Percentiles rank a stretch among this genome's conserved stretches.
These are phyloP conservation scores for Yponomeuta evonymella DNA, from an alignment of 2,888 invertebrate genomes.

Conservation along the genomic window DNA sequence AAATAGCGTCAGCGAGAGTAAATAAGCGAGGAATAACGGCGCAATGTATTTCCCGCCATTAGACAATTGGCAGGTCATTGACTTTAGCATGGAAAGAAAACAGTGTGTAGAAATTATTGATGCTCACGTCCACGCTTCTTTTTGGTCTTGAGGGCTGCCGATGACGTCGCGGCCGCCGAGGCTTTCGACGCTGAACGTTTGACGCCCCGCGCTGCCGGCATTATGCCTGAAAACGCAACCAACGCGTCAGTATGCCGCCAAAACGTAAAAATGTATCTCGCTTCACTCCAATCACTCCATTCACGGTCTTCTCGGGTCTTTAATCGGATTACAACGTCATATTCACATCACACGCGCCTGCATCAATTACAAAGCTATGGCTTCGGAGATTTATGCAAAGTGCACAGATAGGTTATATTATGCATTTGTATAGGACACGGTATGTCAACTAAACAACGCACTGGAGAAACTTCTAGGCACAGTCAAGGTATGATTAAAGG, in stretches of 20 bases:
- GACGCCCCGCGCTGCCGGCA: conserved; percentile 72
- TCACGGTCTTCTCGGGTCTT: conserved; percentile 54
- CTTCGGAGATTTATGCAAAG: conserved; percentile 64
- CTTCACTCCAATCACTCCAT: conserved; percentile 48
- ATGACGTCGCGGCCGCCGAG: conserved; percentile 41
- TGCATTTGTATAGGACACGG: conserved; percentile 68
- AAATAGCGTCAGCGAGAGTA: not conserved
- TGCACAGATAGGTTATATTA: conserved; percentile 72
- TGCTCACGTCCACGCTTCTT: conserved; percentile 69
- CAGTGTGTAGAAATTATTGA: conserved; percentile 46
- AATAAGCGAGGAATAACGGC: not conserved
- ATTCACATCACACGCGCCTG: conserved; percentile 48
- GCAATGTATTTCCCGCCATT: conserved; percentile 68
- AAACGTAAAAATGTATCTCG: conserved; percentile 23
- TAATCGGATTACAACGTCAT: conserved; percentile 59
- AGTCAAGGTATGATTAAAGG: not conserved
- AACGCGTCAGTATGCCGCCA: conserved; percentile 57
- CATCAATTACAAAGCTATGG: conserved; percentile 62
- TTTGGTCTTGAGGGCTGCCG: conserved; percentile 64
- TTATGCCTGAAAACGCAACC: conserved; percentile 69
- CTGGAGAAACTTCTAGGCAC: conserved; percentile 3
- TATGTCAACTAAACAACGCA: conserved; percentile 60
- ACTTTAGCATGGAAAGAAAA: conserved; percentile 66
- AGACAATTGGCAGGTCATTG: conserved; percentile 71
- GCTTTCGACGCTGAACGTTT: conserved; percentile 70